A percentile compares a stretch with the other conserved stretches of the same genome.
These are phyloP conservation scores for Leptinotarsa undecemlineata DNA, from an alignment of 1,140 invertebrate species.

Conservation along the genomic window DNA sequence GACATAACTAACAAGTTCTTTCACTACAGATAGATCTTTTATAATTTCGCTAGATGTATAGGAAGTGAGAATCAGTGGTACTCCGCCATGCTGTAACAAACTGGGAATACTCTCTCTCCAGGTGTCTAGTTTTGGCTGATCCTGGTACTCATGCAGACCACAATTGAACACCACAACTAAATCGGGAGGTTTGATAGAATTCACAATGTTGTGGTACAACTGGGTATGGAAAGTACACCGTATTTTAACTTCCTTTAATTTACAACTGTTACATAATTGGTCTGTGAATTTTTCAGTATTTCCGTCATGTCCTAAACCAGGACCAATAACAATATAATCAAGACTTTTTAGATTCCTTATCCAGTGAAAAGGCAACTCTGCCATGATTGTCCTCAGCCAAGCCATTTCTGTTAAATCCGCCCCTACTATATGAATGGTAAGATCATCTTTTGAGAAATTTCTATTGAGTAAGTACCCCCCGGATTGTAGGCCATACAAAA, in stretches of 20 bases:
- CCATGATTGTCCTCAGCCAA: constrained; percentile 44
- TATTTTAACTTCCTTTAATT: constrained; percentile 30
- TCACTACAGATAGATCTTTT: constrained; percentile 34
- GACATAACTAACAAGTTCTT: constrained; percentile 18
- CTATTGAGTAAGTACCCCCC: constrained; percentile 33
- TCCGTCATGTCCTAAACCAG: constrained; percentile 37
- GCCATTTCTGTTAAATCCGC: constrained; percentile 41
- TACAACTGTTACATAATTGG: constrained; percentile 39
- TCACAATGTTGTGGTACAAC: constrained; percentile 46
- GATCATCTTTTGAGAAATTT: constrained; percentile 28
- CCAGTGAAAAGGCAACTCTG: constrained; percentile 47
- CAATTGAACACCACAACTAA: constrained; percentile 52
- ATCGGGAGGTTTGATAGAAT: constrained; percentile 43
- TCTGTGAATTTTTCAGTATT: constrained; percentile 22
- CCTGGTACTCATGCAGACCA: constrained; percentile 49
- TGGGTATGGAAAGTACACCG: constrained; percentile 33
- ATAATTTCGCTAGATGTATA: constrained; percentile 49
- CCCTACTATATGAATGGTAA: constrained; percentile 51
- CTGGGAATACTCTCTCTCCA: constrained; percentile 47
- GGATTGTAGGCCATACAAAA: constrained; percentile 46
- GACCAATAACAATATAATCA: constrained; percentile 48
- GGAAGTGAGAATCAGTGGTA: constrained; percentile 50
- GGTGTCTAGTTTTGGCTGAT: constrained; percentile 37
- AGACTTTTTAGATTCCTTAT: constrained; percentile 42
- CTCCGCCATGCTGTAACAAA: constrained; percentile 38